These are phyloP conservation scores for Caerostris darwini DNA, from an alignment of 1,140 invertebrate species.

Conservation along the genomic window DNA sequence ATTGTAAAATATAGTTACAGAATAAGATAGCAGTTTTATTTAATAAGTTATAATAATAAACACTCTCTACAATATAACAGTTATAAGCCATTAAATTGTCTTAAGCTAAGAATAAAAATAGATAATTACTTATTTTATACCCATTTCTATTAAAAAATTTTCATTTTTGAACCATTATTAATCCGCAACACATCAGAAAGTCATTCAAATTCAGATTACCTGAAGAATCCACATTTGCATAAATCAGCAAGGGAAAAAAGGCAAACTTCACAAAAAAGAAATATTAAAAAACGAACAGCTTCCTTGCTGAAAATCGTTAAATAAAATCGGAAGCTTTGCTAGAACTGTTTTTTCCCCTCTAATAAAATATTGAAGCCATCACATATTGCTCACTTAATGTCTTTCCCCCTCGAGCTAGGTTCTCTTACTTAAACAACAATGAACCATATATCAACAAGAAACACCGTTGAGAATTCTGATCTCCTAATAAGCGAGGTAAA, in stretches of 20 bases:
- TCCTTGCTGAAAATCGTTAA: background rate
- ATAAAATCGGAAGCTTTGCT: background rate
- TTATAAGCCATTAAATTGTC: too few relatives aligned
- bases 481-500: background rate
- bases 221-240: background rate
- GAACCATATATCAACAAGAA: conserved; percentile 15
- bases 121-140: too few relatives aligned
- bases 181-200: background rate
- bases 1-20: too few relatives aligned
- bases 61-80: too few relatives aligned
- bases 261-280: background rate
- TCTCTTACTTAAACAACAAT: background rate
- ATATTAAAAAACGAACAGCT: background rate
- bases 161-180: too few relatives aligned
- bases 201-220: background rate
- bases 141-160: too few relatives aligned
- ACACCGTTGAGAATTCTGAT: background rate
- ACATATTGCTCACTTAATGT: background rate
- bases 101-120: too few relatives aligned
- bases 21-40: too few relatives aligned
- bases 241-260: background rate
- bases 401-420: background rate
- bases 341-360: background rate
- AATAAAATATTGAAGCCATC: conserved; percentile 11
- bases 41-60: too few relatives aligned